phyloP scores from a whole-genome alignment of 2,888 invertebrate genomes.

The Drosophila imparisetae region DNA sequence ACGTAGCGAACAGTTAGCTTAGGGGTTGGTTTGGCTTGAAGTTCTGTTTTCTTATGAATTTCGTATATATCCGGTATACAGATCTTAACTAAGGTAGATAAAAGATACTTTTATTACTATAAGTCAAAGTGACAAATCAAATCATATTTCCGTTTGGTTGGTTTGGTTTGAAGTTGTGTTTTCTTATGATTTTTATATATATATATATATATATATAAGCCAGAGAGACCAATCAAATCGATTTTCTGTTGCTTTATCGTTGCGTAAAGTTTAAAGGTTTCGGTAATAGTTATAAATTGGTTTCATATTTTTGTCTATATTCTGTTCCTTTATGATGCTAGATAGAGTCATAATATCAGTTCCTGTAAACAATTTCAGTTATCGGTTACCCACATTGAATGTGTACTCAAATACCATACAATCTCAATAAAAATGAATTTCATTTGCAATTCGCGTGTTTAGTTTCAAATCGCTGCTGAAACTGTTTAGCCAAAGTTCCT shows the following conservation, averaged over 20 bases:
- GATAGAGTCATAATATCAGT: background rate
- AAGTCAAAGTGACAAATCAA: background rate
- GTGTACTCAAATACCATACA: background rate
- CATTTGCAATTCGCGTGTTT: background rate
- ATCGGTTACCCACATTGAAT: background rate
- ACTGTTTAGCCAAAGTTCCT: background rate
- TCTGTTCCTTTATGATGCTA: background rate
- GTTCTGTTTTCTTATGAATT: background rate
- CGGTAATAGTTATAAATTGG: background rate
- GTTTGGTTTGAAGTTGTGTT: too few relatives aligned
- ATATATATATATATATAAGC: too few relatives aligned
- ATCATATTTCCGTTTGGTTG: background rate
- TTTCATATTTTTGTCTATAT: background rate
- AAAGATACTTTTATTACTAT: constrained; percentile 1
- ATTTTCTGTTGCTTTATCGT: too few relatives aligned
- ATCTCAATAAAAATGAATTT: background rate
- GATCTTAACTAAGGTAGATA: background rate
- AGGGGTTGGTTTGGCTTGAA: constrained; percentile 34
- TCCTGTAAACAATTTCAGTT: background rate
- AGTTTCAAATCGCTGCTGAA: constrained; percentile 4
- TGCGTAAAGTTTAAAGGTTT: background rate
- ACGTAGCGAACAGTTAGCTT: constrained; percentile 14
- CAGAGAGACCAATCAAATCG: background rate
- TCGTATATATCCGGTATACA: background rate
- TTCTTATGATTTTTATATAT: background rate